phyloP scores from a whole-genome alignment of 2,113 vertebrate species.

The Numenius arquata region DNA sequence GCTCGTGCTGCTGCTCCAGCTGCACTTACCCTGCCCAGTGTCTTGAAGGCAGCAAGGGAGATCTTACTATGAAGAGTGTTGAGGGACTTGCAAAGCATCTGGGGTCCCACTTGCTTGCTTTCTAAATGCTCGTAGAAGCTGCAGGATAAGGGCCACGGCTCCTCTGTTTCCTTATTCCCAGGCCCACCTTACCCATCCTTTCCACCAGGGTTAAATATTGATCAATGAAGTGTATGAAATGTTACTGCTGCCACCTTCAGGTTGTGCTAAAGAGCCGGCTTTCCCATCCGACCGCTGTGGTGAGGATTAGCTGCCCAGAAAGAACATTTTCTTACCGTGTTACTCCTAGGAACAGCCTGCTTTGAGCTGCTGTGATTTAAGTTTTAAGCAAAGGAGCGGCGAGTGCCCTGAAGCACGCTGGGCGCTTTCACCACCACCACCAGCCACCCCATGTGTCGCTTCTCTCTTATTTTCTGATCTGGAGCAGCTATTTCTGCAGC shows the following conservation, averaged over 20 bases:
- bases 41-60: background rate
- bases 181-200: background rate
- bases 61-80: background rate
- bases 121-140: background rate
- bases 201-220: background rate
- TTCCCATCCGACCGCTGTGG: background rate
- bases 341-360: background rate
- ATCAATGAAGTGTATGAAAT: constrained; percentile 41
- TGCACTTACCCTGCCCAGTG: background rate
- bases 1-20: background rate
- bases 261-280: background rate
- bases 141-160: background rate
- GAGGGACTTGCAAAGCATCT: background rate
- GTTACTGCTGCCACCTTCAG: constrained; percentile 72
- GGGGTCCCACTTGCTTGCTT: background rate
- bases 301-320: background rate
- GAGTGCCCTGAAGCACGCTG: background rate
- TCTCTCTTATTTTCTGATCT: background rate
- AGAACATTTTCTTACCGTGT: background rate
- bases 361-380: background rate
- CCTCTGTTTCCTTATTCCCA: background rate
- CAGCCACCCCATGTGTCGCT: rapidly evolving
- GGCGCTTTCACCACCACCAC: background rate
- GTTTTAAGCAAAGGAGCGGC: background rate
- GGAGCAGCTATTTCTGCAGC: background rate